Evolutionary conservation across 2,888 invertebrate species (phyloP).

Genomic region (Apantesis nais): DNA sequence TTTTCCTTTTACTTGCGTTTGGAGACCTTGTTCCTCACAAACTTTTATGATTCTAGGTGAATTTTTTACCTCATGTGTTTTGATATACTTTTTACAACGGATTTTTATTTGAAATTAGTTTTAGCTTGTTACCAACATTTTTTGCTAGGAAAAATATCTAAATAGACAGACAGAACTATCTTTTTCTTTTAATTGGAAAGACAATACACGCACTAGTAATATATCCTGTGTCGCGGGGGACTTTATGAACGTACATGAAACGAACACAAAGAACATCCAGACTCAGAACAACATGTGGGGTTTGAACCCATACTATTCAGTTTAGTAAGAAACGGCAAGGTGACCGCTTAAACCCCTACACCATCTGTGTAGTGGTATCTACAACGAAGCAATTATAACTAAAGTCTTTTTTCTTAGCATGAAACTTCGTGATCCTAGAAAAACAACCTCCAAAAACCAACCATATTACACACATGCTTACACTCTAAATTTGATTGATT

Average conservation of each 20-base stretch:
- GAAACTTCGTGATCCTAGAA: conserved; percentile 26
- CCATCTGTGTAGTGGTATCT: too few species aligned
- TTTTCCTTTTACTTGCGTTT: not conserved
- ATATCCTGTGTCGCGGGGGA: too few species aligned
- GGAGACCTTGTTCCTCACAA: not conserved
- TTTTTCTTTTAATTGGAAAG: too few species aligned
- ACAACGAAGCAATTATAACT: not conserved
- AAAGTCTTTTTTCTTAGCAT: conserved; percentile 6
- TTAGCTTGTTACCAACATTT: not conserved
- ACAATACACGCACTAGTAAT: too few species aligned
- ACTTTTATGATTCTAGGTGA: not conserved
- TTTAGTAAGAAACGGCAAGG: too few species aligned
- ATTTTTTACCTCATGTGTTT: not conserved
- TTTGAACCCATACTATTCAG: too few species aligned
- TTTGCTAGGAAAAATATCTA: not conserved
- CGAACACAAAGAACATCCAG: too few species aligned
- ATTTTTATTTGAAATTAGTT: not conserved
- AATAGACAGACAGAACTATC: not conserved
- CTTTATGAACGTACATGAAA: too few species aligned
- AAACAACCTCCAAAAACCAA: not conserved
- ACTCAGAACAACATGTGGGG: too few species aligned
- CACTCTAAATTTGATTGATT: conserved; percentile 7
- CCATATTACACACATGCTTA: not conserved
- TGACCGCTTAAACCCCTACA: too few species aligned
- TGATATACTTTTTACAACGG: not conserved